These are phyloP conservation scores for Idaea dimidiata DNA, from an alignment of 2,888 invertebrate genomes.

Conservation along the genomic window DNA sequence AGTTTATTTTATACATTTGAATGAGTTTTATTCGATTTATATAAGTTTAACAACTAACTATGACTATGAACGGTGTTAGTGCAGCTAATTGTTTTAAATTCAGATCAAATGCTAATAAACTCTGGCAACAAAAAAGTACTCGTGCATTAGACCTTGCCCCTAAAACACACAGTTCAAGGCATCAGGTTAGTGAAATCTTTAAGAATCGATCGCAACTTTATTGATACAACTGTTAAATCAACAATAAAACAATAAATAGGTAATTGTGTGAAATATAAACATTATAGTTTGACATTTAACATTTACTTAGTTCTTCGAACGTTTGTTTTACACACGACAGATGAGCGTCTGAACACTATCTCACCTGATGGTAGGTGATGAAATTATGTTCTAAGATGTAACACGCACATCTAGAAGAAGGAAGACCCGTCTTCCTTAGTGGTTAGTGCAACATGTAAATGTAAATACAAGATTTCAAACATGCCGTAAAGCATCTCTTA, in stretches of 20 bases:
- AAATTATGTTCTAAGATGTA: no score
- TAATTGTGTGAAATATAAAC: conserved; percentile 7
- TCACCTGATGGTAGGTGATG: no score
- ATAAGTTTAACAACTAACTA: no score
- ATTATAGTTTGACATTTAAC: background rate
- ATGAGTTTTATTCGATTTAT: no score
- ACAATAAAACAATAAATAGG: background rate
- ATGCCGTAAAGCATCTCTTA: no score
- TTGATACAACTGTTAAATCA: conserved; percentile 6
- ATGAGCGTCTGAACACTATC: no score
- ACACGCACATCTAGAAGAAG: no score
- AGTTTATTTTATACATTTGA: no score
- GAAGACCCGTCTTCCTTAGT: no score
- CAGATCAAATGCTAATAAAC: conserved; percentile 12
- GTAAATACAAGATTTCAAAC: no score
- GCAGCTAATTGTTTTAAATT: background rate
- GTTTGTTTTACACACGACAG: background rate
- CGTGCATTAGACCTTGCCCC: background rate
- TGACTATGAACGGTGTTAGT: background rate
- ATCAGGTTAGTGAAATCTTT: conserved; percentile 24
- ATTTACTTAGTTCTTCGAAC: background rate
- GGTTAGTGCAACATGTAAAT: no score
- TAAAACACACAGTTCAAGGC: conserved; percentile 18
- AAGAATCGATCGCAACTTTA: background rate
- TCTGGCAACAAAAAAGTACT: conserved; percentile 8